Conservation (phyloP, 2,113 vertebrate species). For the Sander lucioperca region DNA sequence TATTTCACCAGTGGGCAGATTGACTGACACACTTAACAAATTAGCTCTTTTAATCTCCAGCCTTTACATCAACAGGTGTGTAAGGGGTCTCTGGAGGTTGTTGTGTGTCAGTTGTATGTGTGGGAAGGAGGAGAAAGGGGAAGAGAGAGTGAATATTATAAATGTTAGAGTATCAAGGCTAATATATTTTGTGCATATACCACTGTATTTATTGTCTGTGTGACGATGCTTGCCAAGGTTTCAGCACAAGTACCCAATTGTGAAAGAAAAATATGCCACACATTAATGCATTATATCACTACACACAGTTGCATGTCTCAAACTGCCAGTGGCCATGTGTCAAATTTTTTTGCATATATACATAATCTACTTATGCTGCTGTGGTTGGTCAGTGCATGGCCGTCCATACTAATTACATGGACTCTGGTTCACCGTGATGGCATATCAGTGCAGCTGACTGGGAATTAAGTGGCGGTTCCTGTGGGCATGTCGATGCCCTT, state of each 20-base stretch:
- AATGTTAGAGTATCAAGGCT: not conserved
- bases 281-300: slow-evolving; percentile 28
- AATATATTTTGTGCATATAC: not conserved
- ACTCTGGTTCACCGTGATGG: slow-evolving; percentile 43
- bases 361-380: slow-evolving; percentile 63
- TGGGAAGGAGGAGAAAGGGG: not conserved
- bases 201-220: not conserved
- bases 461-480: slow-evolving; percentile 51
- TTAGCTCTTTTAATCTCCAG: slow-evolving; percentile 28
- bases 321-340: slow-evolving; percentile 51
- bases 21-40: slow-evolving; percentile 14
- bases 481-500: slow-evolving; percentile 55
- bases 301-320: slow-evolving; percentile 44
- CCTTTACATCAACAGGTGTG: slow-evolving; percentile 38
- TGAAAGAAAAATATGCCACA: not conserved
- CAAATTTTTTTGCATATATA: slow-evolving; percentile 53
- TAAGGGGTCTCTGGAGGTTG: not conserved
- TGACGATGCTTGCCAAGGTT: slow-evolving; percentile 2
- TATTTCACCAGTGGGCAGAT: slow-evolving; percentile 23
- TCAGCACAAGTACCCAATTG: not conserved
- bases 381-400: slow-evolving; percentile 32
- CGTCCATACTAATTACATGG: slow-evolving; percentile 66
- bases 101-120: not conserved
- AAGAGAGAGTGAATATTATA: not conserved
- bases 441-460: slow-evolving; percentile 39